Evolutionary conservation across 1,140 invertebrate genomes (phyloP), one percentile per base, ranked within the genome.

Genomic region (Hypsibius dujardini): DNA sequence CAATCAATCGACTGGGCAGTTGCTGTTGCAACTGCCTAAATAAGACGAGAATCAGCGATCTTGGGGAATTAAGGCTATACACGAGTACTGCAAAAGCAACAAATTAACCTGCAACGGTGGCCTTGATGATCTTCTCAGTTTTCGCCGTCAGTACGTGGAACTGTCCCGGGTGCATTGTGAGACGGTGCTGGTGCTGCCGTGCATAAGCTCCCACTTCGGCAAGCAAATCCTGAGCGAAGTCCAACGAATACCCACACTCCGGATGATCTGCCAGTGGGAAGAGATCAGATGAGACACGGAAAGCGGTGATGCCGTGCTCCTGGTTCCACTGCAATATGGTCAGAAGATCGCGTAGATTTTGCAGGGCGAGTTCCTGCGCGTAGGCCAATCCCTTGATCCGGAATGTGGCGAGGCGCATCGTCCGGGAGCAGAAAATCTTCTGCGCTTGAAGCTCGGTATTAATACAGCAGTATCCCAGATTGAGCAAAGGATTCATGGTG

Each of bases 321-420:
- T 56, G 7, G 50, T 56, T 56, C 50, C 50, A 56, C n/a, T 56
- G 7, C n/a, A 56, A 12, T 7, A 56, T 56, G 50, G 50, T 7
- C 50, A 56, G 50, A 7, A 56, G 7, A 56, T 56, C 50, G 7
- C n/a, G 50, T n/a, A 56, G 50, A n/a, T 56, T 56, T n/a, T 56
- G 50, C 50, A 56, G n/a, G n/a, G 50, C 50, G 50, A 56, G 50
- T n/a, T 56, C 50, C n/a, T 56, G 50, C n/a, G 50, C 50, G 50
- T 56, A 56, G 7, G 7, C 50, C 50, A 56, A n/a, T 56, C 50
- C 50, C n/a, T 56, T 56, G 7, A 12, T n/a, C 7, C n/a, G 7
- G 50, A 56, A 56, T n/a, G 50, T 56, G 50, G 50, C 50, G 7
- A 56, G n/a, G 7, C 50, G 50, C 50, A 56, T 56, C 7, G 50